phyloP scores from a whole-genome alignment of 2,113 vertebrate genomes.

The Notarius quadriscutis region DNA sequence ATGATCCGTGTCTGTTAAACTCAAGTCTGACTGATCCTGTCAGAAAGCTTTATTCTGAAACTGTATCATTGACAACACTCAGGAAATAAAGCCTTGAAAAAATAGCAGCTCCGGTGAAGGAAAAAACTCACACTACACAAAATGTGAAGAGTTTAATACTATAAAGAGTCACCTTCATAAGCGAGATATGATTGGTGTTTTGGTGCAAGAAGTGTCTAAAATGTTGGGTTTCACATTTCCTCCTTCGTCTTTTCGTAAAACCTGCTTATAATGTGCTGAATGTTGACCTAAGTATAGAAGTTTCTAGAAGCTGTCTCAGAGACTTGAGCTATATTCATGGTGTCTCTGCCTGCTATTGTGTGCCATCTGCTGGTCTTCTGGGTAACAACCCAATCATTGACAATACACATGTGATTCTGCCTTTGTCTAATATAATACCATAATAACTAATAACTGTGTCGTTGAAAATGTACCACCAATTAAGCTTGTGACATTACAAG shows the following conservation, averaged over 20 bases:
- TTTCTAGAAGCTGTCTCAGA: constrained; percentile 42
- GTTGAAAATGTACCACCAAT: background rate
- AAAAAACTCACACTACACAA: background rate
- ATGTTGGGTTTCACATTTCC: background rate
- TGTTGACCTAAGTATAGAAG: constrained; percentile 32
- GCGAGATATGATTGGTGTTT: background rate
- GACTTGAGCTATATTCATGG: background rate
- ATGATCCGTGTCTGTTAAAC: constrained; percentile 74
- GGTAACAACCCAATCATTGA: constrained; percentile 15
- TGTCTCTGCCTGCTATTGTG: constrained; percentile 54
- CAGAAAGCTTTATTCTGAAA: constrained; percentile 62
- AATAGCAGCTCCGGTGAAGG: background rate
- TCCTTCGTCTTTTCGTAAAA: background rate
- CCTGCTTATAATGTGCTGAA: background rate
- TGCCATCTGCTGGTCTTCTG: constrained; percentile 66
- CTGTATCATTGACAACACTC: constrained; percentile 50
- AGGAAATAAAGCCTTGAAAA: background rate
- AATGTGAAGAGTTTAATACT: background rate
- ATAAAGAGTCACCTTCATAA: background rate
- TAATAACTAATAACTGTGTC: too few species aligned
- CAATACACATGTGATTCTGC: background rate
- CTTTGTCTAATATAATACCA: background rate
- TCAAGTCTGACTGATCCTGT: constrained; percentile 71
- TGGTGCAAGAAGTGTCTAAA: background rate
- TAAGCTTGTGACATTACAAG: background rate